Evolutionary conservation across 2,888 invertebrate species (phyloP).

Genomic region (Eupithecia pulchellata): DNA sequence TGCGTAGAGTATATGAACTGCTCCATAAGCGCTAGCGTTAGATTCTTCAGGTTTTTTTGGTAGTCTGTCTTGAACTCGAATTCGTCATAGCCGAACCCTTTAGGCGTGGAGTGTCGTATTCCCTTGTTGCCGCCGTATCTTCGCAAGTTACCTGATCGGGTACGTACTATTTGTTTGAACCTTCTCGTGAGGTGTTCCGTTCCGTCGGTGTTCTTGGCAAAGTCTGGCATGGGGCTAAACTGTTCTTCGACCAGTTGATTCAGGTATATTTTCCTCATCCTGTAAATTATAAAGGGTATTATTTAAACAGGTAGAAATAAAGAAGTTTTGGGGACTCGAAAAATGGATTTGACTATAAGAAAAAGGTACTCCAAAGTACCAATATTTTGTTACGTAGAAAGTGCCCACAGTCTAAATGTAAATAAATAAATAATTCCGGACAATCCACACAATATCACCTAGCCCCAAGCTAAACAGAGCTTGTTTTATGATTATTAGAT

Average conservation of each 20-base stretch:
- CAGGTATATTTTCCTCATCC: slow-evolving; percentile 37
- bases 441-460: no score
- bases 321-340: no score
- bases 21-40: slow-evolving; percentile 46
- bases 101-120: not conserved
- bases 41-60: slow-evolving; percentile 32
- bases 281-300: slow-evolving; percentile 3
- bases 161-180: slow-evolving; percentile 6
- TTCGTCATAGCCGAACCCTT: not conserved
- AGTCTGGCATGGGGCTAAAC: slow-evolving; percentile 42
- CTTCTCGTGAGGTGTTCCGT: slow-evolving; percentile 42
- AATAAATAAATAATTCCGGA: no score
- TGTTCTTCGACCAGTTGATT: slow-evolving; percentile 39
- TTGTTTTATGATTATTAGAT: no score
- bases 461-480: no score
- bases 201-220: slow-evolving; percentile 44
- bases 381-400: no score
- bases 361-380: no score
- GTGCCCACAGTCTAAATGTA: no score
- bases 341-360: no score
- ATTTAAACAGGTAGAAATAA: no score
- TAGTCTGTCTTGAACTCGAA: not conserved
- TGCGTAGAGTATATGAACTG: slow-evolving; percentile 60
- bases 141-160: not conserved
- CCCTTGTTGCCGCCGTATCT: not conserved